Evolutionary conservation across 2,113 vertebrate genomes (phyloP), one percentile per base, ranked within the genome.

Genomic region (Bubalus kerabau): DNA sequence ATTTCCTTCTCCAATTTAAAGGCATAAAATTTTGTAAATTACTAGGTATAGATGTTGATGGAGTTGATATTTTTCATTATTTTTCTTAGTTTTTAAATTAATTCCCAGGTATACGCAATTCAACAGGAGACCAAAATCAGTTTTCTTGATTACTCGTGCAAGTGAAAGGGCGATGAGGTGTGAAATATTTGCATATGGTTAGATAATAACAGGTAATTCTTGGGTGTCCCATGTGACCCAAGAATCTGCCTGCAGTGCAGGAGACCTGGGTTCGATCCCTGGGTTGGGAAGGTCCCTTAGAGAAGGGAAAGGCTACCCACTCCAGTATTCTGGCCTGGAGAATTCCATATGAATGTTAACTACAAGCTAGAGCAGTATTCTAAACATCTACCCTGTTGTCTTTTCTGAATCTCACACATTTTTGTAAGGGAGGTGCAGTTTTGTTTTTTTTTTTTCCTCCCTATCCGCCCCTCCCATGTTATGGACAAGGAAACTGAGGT

Each of bases 41-140:
- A 78, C 28, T 82, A 93, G 36, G 74, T 92, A n/a, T 19, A 50
- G 54, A 67, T 87, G 64, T 52, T 88, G 74, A 87, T 71, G 64
- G 78, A 93, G 28, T 84, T 87, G 14, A 91, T 9, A 59, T 86
- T 95, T 95, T 94, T 91, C 16, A 57, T 94, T 78, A 50, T 92
- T 96, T 97, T 93, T 96, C 32, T 64, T 90, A 84, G 87, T 87
- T 95, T 91, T 92, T 13, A 59, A 57, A 48, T 95, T 90, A 88
- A 95, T 90, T 87, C 11, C 10, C 57, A 88, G 57, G 36, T 85
- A 60, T 5, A 87, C 43, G 5, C 87, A 40, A 40, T 81, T 95
- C n/a, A 92, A 56, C 17, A 64, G 32, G 21, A 96, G 80, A 46
- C 15, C 23, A 82, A 32, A 97, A 56, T 87, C 59, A 32, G 2